Evolutionary conservation across 2,888 invertebrate genomes (phyloP).

Genomic region (Anticlea derivata): DNA sequence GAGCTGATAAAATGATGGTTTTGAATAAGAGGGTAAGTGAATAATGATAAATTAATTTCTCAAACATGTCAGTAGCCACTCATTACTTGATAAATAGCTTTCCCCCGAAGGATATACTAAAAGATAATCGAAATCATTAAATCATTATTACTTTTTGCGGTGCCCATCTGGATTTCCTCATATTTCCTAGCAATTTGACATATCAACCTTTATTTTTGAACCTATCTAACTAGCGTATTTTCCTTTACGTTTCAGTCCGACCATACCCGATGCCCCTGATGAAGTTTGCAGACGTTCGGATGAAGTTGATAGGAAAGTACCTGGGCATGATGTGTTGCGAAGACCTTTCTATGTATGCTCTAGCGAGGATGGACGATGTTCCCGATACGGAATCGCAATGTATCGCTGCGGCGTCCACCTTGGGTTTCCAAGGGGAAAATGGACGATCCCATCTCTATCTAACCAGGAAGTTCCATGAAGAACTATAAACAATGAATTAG

Average conservation of each 20-base stretch:
- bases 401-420: constrained; percentile 43
- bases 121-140: constrained; percentile 22
- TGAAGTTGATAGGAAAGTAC: constrained; percentile 58
- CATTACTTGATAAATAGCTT: background rate
- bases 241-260: constrained; percentile 48
- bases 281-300: constrained; percentile 60
- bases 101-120: background rate
- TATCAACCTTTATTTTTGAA: constrained; percentile 11
- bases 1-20: no score
- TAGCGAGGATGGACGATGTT: constrained; percentile 54
- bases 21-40: no score
- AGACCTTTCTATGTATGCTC: constrained; percentile 59
- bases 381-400: constrained; percentile 60
- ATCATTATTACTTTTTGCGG: constrained; percentile 16
- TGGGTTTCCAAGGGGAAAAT: constrained; percentile 49
- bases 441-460: constrained; percentile 59
- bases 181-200: constrained; percentile 16
- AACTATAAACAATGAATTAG: constrained; percentile 30
- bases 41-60: no score
- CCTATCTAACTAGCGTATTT: constrained; percentile 1
- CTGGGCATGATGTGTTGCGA: constrained; percentile 72
- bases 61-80: constrained; percentile 6
- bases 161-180: constrained; percentile 14
- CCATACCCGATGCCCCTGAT: constrained; percentile 57
- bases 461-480: constrained; percentile 40